Conservation (phyloP, 2,888 invertebrate species). For the Eupithecia tripunctaria region DNA sequence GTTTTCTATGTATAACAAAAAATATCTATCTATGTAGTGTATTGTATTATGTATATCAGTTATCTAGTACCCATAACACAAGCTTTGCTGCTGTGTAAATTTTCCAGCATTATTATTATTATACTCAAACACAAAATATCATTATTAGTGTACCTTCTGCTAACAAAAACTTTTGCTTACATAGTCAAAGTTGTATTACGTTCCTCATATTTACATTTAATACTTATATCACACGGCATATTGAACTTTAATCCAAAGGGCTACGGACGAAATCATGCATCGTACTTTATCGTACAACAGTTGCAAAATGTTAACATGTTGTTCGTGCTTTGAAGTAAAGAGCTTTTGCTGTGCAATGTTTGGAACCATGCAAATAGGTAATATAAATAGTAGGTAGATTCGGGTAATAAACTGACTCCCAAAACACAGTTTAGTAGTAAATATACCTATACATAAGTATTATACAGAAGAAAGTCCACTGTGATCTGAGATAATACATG, state of each 20-base stretch:
- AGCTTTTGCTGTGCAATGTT: slow-evolving; percentile 20
- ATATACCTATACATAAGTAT: neutral
- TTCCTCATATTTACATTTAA: neutral
- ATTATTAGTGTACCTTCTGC: neutral
- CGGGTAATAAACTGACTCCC: neutral
- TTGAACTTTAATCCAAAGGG: slow-evolving; percentile 14
- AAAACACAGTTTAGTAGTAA: neutral
- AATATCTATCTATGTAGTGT: too few species aligned
- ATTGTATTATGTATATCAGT: too few species aligned
- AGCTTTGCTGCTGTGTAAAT: too few species aligned
- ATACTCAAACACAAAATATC: neutral
- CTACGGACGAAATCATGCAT: slow-evolving; percentile 10
- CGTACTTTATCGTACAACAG: neutral
- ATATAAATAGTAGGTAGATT: too few species aligned
- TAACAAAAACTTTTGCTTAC: slow-evolving; percentile 7
- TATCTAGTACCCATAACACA: too few species aligned
- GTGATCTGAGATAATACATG: too few species aligned
- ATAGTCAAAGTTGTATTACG: neutral
- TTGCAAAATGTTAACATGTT: slow-evolving; percentile 1
- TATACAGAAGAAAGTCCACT: too few species aligned
- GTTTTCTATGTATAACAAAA: too few species aligned
- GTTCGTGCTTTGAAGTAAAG: slow-evolving; percentile 17
- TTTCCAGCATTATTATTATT: too few species aligned
- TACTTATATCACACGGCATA: neutral
- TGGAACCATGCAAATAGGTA: neutral